Percentiles rank a stretch among this genome's conserved stretches.
Conservation (phyloP, 2,113 vertebrate genomes). For the Romanogobio albipinnatus region DNA sequence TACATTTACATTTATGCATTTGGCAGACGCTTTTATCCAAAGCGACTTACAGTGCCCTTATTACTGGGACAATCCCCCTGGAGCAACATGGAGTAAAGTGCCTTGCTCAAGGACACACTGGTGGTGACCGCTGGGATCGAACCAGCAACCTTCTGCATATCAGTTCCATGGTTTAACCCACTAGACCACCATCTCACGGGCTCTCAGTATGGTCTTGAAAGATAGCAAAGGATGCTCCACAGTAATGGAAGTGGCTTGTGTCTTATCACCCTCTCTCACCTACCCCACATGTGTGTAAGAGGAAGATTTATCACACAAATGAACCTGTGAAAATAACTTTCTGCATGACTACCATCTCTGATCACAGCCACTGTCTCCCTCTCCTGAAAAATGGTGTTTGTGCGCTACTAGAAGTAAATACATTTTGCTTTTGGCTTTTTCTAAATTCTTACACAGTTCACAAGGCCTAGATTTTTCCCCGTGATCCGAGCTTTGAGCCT, state of each 20-base stretch:
- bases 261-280: conserved; percentile 28
- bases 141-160: no score
- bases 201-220: conserved; percentile 38
- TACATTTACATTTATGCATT: no score
- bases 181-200: no score
- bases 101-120: no score
- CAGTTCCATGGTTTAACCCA: no score
- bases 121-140: no score
- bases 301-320: conserved; percentile 51
- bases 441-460: conserved; percentile 20
- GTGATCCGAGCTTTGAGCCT: neutral
- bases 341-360: conserved; percentile 46
- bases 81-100: no score
- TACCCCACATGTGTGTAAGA: conserved; percentile 31
- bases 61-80: no score
- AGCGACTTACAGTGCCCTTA: no score
- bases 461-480: neutral
- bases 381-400: conserved; percentile 34
- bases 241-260: conserved; percentile 17
- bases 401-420: conserved; percentile 12
- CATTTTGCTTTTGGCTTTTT: conserved; percentile 17
- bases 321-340: conserved; percentile 51
- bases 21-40: no score
- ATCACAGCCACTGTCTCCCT: conserved; percentile 32
- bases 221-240: conserved; percentile 26